Conservation (phyloP, 2,113 vertebrate species). For the Antechinus stuartii region DNA sequence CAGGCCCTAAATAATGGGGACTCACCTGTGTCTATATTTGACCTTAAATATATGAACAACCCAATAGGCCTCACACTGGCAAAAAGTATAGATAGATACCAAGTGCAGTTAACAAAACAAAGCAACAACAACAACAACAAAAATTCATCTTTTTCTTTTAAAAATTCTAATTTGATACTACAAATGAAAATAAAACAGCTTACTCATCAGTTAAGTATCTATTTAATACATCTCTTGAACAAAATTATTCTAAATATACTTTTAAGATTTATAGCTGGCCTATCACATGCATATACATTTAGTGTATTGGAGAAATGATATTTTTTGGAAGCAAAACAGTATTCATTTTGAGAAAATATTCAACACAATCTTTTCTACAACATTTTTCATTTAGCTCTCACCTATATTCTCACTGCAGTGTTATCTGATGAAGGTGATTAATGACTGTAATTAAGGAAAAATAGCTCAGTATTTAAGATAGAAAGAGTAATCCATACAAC, state of each 20-base stretch:
- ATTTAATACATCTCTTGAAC: background rate
- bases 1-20: background rate
- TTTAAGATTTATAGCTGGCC: background rate
- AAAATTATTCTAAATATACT: background rate
- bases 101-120: too few species aligned
- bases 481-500: constrained; percentile 61
- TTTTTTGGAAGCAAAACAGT: background rate
- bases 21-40: background rate
- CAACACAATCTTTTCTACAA: background rate
- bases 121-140: fast-evolving
- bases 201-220: background rate
- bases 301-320: constrained; percentile 1
- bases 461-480: constrained; percentile 62
- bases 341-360: background rate
- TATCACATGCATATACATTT: background rate
- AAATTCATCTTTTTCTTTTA: background rate
- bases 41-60: background rate
- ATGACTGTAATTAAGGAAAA: constrained; percentile 72
- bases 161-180: background rate
- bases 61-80: background rate
- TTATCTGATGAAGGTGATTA: constrained; percentile 70
- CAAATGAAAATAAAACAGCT: constrained; percentile 12
- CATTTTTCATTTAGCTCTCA: constrained; percentile 25
- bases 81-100: background rate
- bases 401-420: background rate